Evolutionary conservation across 2,888 invertebrate species (phyloP).

Genomic region (Choreutis nemorana): DNA sequence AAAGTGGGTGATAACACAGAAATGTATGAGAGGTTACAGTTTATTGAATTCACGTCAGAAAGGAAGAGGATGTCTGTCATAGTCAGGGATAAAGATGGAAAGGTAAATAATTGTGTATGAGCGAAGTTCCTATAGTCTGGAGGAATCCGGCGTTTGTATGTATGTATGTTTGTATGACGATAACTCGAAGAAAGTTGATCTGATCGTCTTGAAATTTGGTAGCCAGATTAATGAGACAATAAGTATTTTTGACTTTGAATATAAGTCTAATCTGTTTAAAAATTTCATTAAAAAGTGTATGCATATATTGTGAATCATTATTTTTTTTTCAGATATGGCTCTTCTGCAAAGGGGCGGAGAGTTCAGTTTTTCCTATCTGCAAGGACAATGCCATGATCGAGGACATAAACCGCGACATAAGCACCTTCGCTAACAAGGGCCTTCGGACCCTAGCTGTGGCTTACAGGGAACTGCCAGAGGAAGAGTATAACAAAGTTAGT

Average conservation of each 20-base stretch:
- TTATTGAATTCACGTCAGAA: slow-evolving; percentile 89
- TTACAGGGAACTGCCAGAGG: slow-evolving; percentile 68
- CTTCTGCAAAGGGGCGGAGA: slow-evolving; percentile 85
- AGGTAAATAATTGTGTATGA: slow-evolving; percentile 28
- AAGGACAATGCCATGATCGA: slow-evolving; percentile 38
- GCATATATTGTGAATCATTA: too few species aligned
- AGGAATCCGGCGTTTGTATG: too few species aligned
- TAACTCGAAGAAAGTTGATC: too few species aligned
- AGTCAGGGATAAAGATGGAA: slow-evolving; percentile 71
- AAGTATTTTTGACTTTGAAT: too few species aligned
- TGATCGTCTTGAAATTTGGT: too few species aligned
- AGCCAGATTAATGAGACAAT: too few species aligned
- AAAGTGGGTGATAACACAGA: slow-evolving; percentile 54
- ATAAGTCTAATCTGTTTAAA: too few species aligned
- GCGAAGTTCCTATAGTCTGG: not conserved
- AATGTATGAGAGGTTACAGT: slow-evolving; percentile 73
- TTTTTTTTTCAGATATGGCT: slow-evolving; percentile 68
- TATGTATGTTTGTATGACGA: too few species aligned
- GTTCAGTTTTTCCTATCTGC: slow-evolving; percentile 75
- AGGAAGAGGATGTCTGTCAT: slow-evolving; percentile 93
- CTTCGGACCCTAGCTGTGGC: slow-evolving; percentile 86
- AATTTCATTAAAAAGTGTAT: too few species aligned
- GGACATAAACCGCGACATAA: slow-evolving; percentile 60
- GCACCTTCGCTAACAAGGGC: slow-evolving; percentile 71
- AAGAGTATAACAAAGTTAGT: slow-evolving; percentile 72